A percentile compares a stretch with the other conserved stretches of the same genome.
Conservation (phyloP, 2,113 vertebrate genomes). For the Glareola pratincola region DNA sequence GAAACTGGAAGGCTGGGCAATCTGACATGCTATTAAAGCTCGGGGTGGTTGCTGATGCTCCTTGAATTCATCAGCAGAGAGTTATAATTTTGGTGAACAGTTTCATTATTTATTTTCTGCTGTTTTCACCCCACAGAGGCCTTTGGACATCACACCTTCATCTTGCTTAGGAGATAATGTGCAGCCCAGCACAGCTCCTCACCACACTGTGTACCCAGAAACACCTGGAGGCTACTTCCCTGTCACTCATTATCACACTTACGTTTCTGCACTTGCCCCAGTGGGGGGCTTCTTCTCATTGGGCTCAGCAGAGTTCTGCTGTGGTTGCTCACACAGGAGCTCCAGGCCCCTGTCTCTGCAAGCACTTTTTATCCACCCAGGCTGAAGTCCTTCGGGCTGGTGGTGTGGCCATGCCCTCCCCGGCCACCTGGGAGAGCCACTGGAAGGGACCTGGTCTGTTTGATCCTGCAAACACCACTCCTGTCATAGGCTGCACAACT, state of each 20-base stretch:
- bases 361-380: background rate
- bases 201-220: background rate
- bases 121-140: background rate
- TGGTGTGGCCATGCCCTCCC: background rate
- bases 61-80: background rate
- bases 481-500: background rate
- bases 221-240: background rate
- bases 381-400: accelerated
- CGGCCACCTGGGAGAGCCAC: background rate
- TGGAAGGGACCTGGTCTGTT: background rate
- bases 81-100: background rate
- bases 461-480: background rate
- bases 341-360: background rate
- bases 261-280: background rate
- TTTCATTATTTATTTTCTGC: background rate
- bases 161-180: background rate
- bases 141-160: background rate
- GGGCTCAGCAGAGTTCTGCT: background rate
- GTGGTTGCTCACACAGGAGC: background rate
- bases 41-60: background rate
- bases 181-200: background rate
- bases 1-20: background rate
- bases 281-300: background rate
- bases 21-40: background rate
- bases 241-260: background rate